These are phyloP conservation scores for Rhinatrema bivittatum DNA, from an alignment of 2,797 vertebrate species.

Conservation along the genomic window DNA sequence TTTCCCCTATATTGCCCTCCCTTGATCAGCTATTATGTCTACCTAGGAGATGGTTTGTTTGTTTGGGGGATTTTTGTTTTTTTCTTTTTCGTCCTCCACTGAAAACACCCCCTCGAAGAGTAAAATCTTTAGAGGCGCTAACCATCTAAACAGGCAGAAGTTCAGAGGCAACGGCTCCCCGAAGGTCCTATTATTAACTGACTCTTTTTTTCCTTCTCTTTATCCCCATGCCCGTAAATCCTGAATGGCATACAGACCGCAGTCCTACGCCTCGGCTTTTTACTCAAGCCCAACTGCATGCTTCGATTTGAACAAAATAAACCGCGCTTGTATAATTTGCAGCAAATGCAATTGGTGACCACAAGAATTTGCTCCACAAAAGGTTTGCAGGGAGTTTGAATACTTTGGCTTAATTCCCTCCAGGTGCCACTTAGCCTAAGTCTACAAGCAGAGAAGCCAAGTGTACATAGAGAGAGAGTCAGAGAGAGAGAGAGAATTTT, in stretches of 20 bases:
- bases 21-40: no score
- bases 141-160: not conserved
- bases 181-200: not conserved
- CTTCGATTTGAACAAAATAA: not conserved
- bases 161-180: not conserved
- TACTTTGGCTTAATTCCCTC: slow-evolving; percentile 24
- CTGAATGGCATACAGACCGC: not conserved
- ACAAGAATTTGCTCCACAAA: slow-evolving; percentile 29
- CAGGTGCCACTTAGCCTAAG: slow-evolving; percentile 18
- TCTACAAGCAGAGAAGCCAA: no score
- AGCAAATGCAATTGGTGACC: slow-evolving; percentile 27
- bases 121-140: not conserved
- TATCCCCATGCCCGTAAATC: not conserved
- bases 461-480: no score
- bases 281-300: not conserved
- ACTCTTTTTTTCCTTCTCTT: not conserved
- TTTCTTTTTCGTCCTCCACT: not conserved
- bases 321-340: slow-evolving; percentile 21
- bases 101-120: no score
- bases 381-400: slow-evolving; percentile 23
- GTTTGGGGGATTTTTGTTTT: no score
- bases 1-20: no score
- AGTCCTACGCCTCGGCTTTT: not conserved
- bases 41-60: no score
- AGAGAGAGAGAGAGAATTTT: no score